phyloP scores from a whole-genome alignment of 64 coral and sea anemone species.

The Porites australiensis region DNA sequence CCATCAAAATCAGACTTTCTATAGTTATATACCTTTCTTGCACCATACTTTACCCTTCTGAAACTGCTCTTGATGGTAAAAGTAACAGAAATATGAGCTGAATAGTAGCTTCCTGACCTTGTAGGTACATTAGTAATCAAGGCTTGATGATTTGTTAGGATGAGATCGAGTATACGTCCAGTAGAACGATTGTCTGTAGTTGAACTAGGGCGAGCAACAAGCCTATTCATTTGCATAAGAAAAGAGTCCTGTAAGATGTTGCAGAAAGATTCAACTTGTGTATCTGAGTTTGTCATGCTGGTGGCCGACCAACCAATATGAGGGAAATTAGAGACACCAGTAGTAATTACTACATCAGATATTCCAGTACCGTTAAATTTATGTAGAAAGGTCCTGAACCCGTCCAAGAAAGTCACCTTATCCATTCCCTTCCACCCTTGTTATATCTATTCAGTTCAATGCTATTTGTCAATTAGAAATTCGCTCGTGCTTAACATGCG shows the following conservation, averaged over 20 bases:
- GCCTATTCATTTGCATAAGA: constrained; percentile 43
- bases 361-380: constrained; percentile 33
- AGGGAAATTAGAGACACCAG: constrained; percentile 40
- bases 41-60: constrained; percentile 21
- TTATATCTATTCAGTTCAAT: no score
- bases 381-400: constrained; percentile 61
- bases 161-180: constrained; percentile 31
- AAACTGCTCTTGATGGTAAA: constrained; percentile 73
- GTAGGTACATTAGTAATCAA: constrained; percentile 40
- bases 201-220: constrained; percentile 10
- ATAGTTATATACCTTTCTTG: constrained; percentile 69
- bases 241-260: constrained; percentile 61
- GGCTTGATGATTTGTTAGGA: constrained; percentile 68
- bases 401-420: constrained; percentile 48
- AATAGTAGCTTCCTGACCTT: constrained; percentile 47
- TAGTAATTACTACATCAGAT: constrained; percentile 12
- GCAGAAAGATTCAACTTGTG: constrained; percentile 51
- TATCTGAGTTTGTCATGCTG: constrained; percentile 18
- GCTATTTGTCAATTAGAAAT: no score
- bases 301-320: constrained; percentile 46
- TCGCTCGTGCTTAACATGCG: no score
- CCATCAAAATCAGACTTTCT: constrained; percentile 70
- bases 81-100: constrained; percentile 60
- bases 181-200: not conserved
- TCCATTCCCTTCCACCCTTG: no score